Percentiles rank a stretch among this genome's conserved stretches.
Evolutionary conservation across 2,888 invertebrate species (phyloP).

Genomic region (Isoperla grammatica): DNA sequence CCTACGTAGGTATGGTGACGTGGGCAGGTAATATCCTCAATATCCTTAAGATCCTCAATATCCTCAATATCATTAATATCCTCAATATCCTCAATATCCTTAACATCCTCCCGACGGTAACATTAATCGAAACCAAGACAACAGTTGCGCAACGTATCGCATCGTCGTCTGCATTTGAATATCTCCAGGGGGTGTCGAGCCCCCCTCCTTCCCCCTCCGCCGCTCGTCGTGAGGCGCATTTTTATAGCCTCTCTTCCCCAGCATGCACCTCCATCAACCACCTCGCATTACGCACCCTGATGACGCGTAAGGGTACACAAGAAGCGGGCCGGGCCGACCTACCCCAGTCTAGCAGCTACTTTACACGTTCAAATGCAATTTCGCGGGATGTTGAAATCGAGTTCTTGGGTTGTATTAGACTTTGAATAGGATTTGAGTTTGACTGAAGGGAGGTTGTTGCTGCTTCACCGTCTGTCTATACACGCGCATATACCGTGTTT

Average conservation of each 20-base stretch:
- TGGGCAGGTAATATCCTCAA: too few species aligned
- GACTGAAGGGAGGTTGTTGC: neutral
- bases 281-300: too few species aligned
- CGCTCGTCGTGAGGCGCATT: neutral
- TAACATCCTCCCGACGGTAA: too few species aligned
- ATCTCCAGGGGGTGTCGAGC: neutral
- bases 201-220: neutral
- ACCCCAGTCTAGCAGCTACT: neutral
- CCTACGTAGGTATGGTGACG: too few species aligned
- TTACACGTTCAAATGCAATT: constrained; percentile 15
- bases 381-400: constrained; percentile 6
- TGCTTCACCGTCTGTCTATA: neutral
- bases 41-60: too few species aligned
- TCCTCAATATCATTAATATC: too few species aligned
- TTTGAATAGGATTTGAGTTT: constrained; percentile 9
- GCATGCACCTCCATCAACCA: too few species aligned
- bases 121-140: too few species aligned
- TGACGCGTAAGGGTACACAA: neutral
- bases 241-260: too few species aligned
- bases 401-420: constrained; percentile 2
- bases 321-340: neutral
- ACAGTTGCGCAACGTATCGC: too few species aligned
- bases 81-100: too few species aligned
- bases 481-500: too few species aligned
- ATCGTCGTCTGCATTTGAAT: neutral